These are phyloP conservation scores for Drosophila setosimentum DNA, from an alignment of 2,888 invertebrate species.

Conservation along the genomic window DNA sequence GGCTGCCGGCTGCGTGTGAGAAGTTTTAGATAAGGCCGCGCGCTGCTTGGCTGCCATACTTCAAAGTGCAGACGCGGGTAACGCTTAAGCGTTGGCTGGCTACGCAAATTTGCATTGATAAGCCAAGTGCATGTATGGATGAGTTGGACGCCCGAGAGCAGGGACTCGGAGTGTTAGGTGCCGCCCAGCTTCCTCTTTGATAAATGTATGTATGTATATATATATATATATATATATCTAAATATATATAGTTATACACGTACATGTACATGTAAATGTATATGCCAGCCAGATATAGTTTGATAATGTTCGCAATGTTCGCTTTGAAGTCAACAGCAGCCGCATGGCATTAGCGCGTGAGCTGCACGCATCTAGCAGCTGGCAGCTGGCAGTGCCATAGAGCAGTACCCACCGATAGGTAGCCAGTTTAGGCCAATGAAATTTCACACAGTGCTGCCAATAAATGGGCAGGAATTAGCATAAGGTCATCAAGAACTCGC, in stretches of 20 bases:
- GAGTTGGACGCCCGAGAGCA: conserved; percentile 5
- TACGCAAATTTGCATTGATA: conserved; percentile 73
- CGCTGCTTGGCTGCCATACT: conserved; percentile 59
- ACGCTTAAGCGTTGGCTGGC: conserved; percentile 23
- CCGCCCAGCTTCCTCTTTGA: conserved; percentile 53
- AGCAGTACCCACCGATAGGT: not conserved
- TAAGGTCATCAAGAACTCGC: not conserved
- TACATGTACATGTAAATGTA: not conserved
- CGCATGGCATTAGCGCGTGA: conserved; percentile 31
- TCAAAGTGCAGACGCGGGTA: conserved; percentile 46
- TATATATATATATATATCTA: not conserved
- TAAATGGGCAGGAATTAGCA: not conserved
- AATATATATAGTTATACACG: not conserved
- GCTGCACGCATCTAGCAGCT: not conserved
- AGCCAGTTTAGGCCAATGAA: not conserved
- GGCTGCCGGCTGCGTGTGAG: conserved; percentile 72
- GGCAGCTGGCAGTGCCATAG: not conserved
- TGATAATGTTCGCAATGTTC: conserved; percentile 46
- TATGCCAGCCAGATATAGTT: conserved; percentile 25
- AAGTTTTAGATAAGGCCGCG: conserved; percentile 73
- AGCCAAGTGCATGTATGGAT: conserved; percentile 24
- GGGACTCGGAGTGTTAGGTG: conserved; percentile 40
- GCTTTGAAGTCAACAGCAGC: conserved; percentile 58
- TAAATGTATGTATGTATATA: conserved; percentile 20
- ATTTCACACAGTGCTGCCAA: not conserved